Evolutionary conservation across 2,888 invertebrate genomes (phyloP), one percentile per base, ranked within the genome.

Genomic region (Apoda limacodes): DNA sequence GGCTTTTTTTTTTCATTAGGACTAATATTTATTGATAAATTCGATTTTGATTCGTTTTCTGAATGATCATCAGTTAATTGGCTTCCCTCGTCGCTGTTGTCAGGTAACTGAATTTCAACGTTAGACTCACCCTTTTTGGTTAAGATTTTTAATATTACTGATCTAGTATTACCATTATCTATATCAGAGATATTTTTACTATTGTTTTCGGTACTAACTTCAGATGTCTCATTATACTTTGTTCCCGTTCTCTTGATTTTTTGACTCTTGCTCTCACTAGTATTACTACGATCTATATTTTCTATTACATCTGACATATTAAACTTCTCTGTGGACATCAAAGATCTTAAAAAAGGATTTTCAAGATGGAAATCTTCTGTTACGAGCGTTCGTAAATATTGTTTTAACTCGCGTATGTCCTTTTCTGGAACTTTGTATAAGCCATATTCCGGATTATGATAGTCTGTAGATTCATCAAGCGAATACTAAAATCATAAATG

Each of bases 61-160:
- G 5, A 6, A 17, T 40, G 31, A 9, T 37, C 24, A 10, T 30
- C 15, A 28, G 21, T 43, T 25, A 13, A 26, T 5, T 26, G 42
- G 7, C 27, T 39, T 28, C 40, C 27, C 5, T 28, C 28, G 13
- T 10, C n/a, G 13, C 24, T 31, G 13, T 50, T 43, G 3, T 48
- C 25, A 7, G 40, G 37, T 13, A 68, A 25, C 46, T 61, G 60
- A 5, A 69, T 62, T 46, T 64, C 59, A 26, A 66, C 47, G 32
- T 45, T 55, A 2, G 60, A 35, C 6, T 47, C 25, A 2, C 54
- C 55, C 4, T 32, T 43, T 1, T 51, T 41, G 19, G 60, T 50
- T 14, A 56, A 23, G n/a, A 69, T 50, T 37, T 61, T 59, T 5
- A 71, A 24, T 19, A 61, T 29, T 3, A 67, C 32, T 14, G 47